These are phyloP conservation scores for Myiozetetes cayanensis DNA, from an alignment of 2,113 vertebrate species.

Conservation along the genomic window DNA sequence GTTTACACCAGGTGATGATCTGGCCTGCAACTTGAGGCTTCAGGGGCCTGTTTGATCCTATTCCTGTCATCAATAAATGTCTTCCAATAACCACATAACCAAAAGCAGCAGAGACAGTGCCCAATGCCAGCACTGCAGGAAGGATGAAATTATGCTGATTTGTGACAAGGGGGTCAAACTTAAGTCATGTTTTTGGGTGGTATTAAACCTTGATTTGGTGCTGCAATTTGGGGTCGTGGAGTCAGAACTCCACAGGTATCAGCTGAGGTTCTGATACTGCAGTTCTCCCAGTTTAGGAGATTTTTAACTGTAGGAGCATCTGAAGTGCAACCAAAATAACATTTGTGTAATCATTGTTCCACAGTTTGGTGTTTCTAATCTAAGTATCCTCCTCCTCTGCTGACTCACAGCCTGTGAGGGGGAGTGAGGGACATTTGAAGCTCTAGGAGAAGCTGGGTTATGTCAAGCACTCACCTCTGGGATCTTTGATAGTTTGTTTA, in stretches of 20 bases:
- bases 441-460: constrained; percentile 20
- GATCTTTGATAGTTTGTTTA: neutral
- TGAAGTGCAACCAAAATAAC: constrained; percentile 60
- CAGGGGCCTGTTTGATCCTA: neutral
- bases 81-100: neutral
- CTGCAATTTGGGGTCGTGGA: neutral
- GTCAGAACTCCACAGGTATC: neutral
- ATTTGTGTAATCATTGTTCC: constrained; percentile 56
- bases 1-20: neutral
- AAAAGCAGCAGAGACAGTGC: neutral
- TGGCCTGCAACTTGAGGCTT: neutral
- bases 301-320: constrained; percentile 33
- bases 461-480: constrained; percentile 13
- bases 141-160: neutral
- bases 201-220: neutral
- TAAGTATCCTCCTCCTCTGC: constrained; percentile 59
- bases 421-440: constrained; percentile 56
- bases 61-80: neutral
- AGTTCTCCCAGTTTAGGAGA: neutral
- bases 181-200: neutral
- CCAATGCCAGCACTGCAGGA: neutral
- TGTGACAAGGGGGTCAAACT: neutral
- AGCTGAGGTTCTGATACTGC: neutral
- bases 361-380: constrained; percentile 60
- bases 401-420: constrained; percentile 64